Conservation (phyloP, 2,797 vertebrate genomes). For the Botia almorhae region DNA sequence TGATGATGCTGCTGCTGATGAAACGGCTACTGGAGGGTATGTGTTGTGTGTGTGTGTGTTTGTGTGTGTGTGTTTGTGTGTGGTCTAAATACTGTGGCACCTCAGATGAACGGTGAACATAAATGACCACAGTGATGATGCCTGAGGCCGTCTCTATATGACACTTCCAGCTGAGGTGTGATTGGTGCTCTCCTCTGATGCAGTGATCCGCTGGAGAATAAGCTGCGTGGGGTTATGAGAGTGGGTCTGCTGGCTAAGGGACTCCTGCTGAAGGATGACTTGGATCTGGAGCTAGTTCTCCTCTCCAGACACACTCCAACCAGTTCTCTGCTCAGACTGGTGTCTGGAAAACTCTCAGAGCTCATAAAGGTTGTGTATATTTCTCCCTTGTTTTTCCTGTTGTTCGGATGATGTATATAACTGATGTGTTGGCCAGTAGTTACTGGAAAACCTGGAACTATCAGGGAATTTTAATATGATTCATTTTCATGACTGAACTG, state of each 20-base stretch:
- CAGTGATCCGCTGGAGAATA: conserved; percentile 74
- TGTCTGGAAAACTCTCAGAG: conserved; percentile 84
- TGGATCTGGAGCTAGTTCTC: conserved; percentile 91
- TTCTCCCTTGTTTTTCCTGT: background rate
- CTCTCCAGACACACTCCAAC: conserved; percentile 91
- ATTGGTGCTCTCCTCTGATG: background rate
- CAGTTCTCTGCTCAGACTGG: conserved; percentile 82
- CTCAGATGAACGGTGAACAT: too few species aligned
- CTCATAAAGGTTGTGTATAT: conserved; percentile 81
- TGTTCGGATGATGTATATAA: background rate
- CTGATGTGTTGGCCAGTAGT: background rate
- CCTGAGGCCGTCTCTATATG: too few species aligned
- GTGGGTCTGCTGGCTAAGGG: conserved; percentile 95
- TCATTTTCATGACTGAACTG: background rate
- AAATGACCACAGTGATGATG: too few species aligned
- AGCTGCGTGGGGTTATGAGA: conserved; percentile 91
- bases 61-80: too few species aligned
- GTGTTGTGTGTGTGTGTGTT: conserved; percentile 64
- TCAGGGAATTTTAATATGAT: background rate
- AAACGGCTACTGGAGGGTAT: conserved; percentile 68
- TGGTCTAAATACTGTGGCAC: too few species aligned
- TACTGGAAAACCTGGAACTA: background rate
- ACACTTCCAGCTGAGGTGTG: too few species aligned
- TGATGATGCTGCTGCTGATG: conserved; percentile 65
- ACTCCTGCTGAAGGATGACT: conserved; percentile 90